Base-by-base conservation (phyloP, 2,113 vertebrate genomes). In the Phalacrocorax brasilianus region DNA sequence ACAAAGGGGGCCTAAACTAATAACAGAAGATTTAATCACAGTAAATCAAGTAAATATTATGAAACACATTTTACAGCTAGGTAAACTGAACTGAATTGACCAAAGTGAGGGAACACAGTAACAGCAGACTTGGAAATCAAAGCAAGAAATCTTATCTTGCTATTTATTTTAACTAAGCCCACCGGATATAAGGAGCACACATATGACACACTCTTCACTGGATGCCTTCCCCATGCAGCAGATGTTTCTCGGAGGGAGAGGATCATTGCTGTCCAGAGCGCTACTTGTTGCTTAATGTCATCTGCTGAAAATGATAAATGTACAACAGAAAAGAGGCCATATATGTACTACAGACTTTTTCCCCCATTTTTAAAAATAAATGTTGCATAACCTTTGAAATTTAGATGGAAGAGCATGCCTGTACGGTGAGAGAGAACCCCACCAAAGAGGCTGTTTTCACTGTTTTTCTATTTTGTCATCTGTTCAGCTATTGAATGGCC, bases 61-160 rank as follows among this genome's bases (percentile, higher is more conserved):
- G 40, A 81, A 87, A 70, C 58, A 35, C 20, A 8, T 83, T 93
- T 94, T 88, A 79, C 71, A 73, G 3, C 32, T 28, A 52, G 53
- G 28, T 38, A 70, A 79, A 79, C 27, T 26, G 44, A 92, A 50
- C 30, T 28, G 50, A 93, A 33, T 18, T 53, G 81, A 50, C 71
- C 53, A 73, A 94, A 35, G 53, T 83, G 78, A 23, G 20, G 28
- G 94, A 91, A 38, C 14, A 30, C 78, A 78, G 74, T 52, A 94
- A 89, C 74, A 75, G 62, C 85, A 85, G 73, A 49, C 33, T 49
- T 68, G 81, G 74, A 91, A 94, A 94, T 91, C 53, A 88, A 95
- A 91, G 81, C 45, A 70, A 76, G 53, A 95, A 93, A 91, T 62
- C 44, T 33, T 40, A 27, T 68, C 90, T 78, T 9, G 3, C 21